Base-by-base conservation (phyloP, 2,888 invertebrate species). In the Philopedon plagiatum region DNA sequence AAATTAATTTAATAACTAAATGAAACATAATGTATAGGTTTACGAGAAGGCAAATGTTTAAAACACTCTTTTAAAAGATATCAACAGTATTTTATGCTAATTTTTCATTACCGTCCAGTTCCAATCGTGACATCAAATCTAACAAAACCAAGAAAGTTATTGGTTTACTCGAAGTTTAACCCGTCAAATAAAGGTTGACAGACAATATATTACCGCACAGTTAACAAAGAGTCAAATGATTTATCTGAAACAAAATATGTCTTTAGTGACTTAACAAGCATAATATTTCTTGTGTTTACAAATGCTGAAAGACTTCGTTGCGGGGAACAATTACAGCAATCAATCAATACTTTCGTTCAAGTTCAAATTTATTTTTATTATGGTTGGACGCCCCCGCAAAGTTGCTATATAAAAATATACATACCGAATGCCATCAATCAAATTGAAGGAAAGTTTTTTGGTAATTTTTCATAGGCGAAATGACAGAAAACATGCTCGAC, bases 401-500 rank as follows among this genome's bases (percentile, higher is more conserved):
- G 56, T 63, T 69, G 39, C 67, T 23, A 57, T 69, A 46, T 54
- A 69, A 61, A 69, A 62, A 69, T 56, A 32, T 63, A 69, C 69
- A 69, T 69, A 69, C 61, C 41, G 46, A 67, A 58, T 58, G 58
- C 54, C 70, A 70, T 70, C 70, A 64, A 70, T 70, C 70, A 70
- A 34, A 34, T 26, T 26, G 58, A 57, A 57, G 39, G 64, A 64
- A 58, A 51, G 15, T 49, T 66, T 67, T 70, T 64, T 37, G 64
- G 64, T 58, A 58, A 70, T 70, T 70, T 70, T 70, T 70, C 70
- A 70, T 64, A 21, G 46, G 41, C 34, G 21, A 46, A 57, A 62
- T 57, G 69, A 69, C 62, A 69, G 62, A 62, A 49, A 51, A 61
- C 60, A 26, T 61, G 49, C 49, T 58, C 61, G 54, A 67, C 67